phyloP scores from a whole-genome alignment of 2,113 vertebrate genomes.

The Sisor rabdophorus region DNA sequence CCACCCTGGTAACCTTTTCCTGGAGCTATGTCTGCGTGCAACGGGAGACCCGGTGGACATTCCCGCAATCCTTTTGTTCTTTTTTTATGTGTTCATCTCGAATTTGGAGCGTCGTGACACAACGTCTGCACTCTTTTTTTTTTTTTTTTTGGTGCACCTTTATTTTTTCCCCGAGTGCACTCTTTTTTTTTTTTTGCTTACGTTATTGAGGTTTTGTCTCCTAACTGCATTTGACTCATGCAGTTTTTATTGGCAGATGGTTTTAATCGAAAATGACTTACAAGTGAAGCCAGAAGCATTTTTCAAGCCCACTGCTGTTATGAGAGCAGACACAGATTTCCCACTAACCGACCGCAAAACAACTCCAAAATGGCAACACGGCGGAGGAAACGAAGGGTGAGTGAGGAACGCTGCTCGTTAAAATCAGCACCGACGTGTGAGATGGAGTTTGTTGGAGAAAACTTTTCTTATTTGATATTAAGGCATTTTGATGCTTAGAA shows the following conservation, averaged over 20 bases:
- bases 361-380: background rate
- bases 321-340: background rate
- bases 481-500: background rate
- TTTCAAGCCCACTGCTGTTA: background rate
- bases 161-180: background rate
- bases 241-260: background rate
- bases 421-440: background rate
- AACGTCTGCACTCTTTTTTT: constrained; percentile 19
- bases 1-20: constrained; percentile 63
- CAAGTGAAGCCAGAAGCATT: background rate
- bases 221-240: constrained; percentile 10
- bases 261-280: background rate
- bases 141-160: background rate
- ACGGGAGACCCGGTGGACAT: constrained; percentile 43
- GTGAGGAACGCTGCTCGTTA: background rate
- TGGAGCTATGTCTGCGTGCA: constrained; percentile 54
- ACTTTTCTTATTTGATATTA: background rate
- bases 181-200: background rate
- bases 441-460: background rate
- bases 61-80: constrained; percentile 47
- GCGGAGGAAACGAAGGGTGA: background rate
- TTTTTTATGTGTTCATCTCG: constrained; percentile 34
- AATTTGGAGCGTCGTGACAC: constrained; percentile 10
- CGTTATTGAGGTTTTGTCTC: background rate
- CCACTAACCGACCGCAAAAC: constrained; percentile 1